Percentiles rank a stretch among this genome's conserved stretches.
phyloP scores from a whole-genome alignment of 2,113 vertebrate species.

The Porphyrio hochstetteri region DNA sequence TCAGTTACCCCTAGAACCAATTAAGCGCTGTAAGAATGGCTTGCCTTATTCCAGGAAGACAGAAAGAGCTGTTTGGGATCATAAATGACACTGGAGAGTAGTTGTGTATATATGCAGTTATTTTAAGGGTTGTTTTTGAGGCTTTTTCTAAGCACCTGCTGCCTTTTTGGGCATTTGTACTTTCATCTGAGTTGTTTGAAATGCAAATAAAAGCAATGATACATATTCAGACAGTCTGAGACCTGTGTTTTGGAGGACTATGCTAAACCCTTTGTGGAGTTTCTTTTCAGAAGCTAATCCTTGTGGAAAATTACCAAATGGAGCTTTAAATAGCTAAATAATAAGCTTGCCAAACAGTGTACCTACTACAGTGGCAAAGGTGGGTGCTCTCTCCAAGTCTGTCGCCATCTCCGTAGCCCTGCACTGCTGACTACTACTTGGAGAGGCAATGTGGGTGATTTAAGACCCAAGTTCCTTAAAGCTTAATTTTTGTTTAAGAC shows the following conservation, averaged over 20 bases:
- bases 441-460: background rate
- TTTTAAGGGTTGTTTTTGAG: background rate
- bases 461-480: background rate
- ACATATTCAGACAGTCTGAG: slow-evolving; percentile 11
- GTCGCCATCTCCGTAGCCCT: background rate
- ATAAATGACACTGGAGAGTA: background rate
- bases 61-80: slow-evolving; percentile 12
- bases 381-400: background rate
- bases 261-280: background rate
- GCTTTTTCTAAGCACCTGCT: slow-evolving; percentile 37
- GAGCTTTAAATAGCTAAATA: background rate
- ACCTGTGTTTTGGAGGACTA: background rate
- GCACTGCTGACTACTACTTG: background rate
- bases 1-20: slow-evolving; percentile 43
- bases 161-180: background rate
- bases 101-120: background rate
- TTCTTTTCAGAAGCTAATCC: slow-evolving; percentile 8
- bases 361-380: background rate
- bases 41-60: background rate
- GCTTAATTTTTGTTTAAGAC: background rate
- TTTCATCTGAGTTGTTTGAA: slow-evolving; percentile 45
- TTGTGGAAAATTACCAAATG: background rate
- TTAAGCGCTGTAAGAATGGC: slow-evolving; percentile 29
- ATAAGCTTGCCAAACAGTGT: background rate
- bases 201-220: slow-evolving; percentile 45